These are phyloP conservation scores for Bilobella aurantiaca DNA, from an alignment of 1,140 invertebrate genomes.

Conservation along the genomic window DNA sequence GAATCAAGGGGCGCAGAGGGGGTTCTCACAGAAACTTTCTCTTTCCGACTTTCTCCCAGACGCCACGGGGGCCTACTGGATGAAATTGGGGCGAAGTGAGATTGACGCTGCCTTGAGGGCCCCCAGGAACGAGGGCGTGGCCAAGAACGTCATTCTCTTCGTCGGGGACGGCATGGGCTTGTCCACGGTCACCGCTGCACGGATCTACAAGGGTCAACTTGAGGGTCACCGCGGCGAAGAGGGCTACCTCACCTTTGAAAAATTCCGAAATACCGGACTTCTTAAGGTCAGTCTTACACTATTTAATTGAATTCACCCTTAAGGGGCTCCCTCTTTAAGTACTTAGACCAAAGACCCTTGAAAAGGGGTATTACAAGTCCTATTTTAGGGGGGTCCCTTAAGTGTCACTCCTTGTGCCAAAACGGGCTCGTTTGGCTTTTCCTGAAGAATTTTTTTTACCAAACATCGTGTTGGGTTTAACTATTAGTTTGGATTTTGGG, in stretches of 20 bases:
- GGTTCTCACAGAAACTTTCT: too few relatives aligned
- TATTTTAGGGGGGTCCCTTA: too few relatives aligned
- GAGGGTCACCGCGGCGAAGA: conserved; percentile 49
- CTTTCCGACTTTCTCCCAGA: conserved; percentile 44
- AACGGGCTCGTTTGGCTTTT: too few relatives aligned
- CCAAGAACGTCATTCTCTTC: conserved; percentile 84
- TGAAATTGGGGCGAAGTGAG: conserved; percentile 45
- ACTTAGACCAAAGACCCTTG: too few relatives aligned
- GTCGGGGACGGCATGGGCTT: conserved; percentile 90
- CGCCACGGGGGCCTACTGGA: conserved; percentile 45
- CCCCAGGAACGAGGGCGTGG: conserved; percentile 48
- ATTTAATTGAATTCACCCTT: too few relatives aligned
- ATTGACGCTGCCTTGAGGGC: conserved; percentile 49
- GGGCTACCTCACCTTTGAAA: conserved; percentile 63
- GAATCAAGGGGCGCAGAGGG: too few relatives aligned
- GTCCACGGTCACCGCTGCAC: conserved; percentile 71
- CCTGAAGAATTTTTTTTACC: too few relatives aligned
- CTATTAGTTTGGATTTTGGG: too few relatives aligned
- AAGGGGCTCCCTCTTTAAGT: too few relatives aligned
- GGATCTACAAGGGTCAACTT: conserved; percentile 57
- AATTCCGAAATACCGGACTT: conserved; percentile 69
- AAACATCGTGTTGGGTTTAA: too few relatives aligned
- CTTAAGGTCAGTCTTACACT: conserved; percentile 58
- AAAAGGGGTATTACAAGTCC: too few relatives aligned
- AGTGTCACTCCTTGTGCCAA: too few relatives aligned